A percentile compares a stretch with the other conserved stretches of the same genome.
phyloP scores from a whole-genome alignment of 2,113 vertebrate genomes.

The Podilymbus podiceps region DNA sequence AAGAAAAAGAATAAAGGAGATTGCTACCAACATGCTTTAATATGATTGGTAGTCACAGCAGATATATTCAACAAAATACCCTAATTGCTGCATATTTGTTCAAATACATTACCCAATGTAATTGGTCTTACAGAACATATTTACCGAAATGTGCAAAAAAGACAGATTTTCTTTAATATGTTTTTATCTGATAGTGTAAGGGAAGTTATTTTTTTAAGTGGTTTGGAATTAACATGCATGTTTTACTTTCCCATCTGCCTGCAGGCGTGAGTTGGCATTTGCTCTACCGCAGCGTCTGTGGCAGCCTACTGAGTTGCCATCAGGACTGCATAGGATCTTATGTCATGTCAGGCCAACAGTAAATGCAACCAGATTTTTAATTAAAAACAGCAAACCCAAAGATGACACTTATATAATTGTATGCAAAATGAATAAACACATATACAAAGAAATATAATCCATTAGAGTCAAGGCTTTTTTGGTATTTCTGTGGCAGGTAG shows the following conservation, averaged over 20 bases:
- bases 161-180: not conserved
- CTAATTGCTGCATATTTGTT: not conserved
- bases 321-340: slow-evolving; percentile 11
- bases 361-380: slow-evolving; percentile 43
- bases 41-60: not conserved
- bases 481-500: not conserved
- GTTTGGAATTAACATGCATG: slow-evolving; percentile 31
- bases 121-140: not conserved
- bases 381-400: slow-evolving; percentile 18
- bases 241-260: slow-evolving; percentile 52
- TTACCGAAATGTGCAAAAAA: not conserved
- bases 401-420: not conserved
- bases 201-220: slow-evolving; percentile 1
- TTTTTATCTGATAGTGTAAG: not conserved
- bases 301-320: slow-evolving; percentile 52
- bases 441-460: not conserved
- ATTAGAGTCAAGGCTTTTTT: not conserved
- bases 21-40: not conserved
- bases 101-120: not conserved
- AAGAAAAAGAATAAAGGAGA: not conserved
- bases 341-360: not conserved
- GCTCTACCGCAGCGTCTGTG: not conserved
- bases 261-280: slow-evolving; percentile 41
- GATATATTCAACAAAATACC: not conserved
- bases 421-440: not conserved